Base-by-base conservation (phyloP, 1,140 invertebrate species). In the Bombus affinis region DNA sequence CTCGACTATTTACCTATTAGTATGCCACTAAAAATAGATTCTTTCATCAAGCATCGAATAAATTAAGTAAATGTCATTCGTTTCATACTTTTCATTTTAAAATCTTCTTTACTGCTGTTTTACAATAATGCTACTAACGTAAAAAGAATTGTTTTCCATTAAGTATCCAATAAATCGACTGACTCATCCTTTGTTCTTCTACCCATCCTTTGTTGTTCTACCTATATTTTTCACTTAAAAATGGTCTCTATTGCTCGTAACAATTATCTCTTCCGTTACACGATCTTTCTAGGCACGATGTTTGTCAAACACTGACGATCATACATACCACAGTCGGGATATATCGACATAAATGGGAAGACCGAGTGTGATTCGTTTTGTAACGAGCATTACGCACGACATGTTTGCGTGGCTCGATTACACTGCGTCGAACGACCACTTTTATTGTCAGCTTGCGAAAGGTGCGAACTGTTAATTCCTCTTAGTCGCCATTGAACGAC, bases 361-460 rank as follows among this genome's bases (percentile, higher is more conserved):
- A 59, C 68, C 10, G 12, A 68, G 62, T 32, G 35, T 37, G 47
- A 47, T 35, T 39, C 18, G 28, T 88, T 68, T 85, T 15, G 73
- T 71, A 71, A 89, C 47, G 37, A 25, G 35, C 18, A 25, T 59
- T 44, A 62, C 44, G 18, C 47, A 35, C 44, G 44, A 35, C 59
- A 53, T 75, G 78, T 86, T 86, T 68, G 78, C 59, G 37, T 59
- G 39, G 28, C 39, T 25, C 68, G 76, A 65, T 85, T 80, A 79
- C 66, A 81, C 37, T 57, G 74, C 37, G 70, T 76, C 65, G 71
- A 15, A 66, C 88, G 89, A 92, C 90, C 89, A 88, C 90, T 91
- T 92, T 90, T 92, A 90, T 92, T 72, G 82, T 85, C 83, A 62
- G 32, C 86, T 92, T 89, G 87, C 86, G 89, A 89, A 83, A 89